Evolutionary conservation across 2,797 vertebrate species (phyloP).

Genomic region (Miopithecus talapoin): DNA sequence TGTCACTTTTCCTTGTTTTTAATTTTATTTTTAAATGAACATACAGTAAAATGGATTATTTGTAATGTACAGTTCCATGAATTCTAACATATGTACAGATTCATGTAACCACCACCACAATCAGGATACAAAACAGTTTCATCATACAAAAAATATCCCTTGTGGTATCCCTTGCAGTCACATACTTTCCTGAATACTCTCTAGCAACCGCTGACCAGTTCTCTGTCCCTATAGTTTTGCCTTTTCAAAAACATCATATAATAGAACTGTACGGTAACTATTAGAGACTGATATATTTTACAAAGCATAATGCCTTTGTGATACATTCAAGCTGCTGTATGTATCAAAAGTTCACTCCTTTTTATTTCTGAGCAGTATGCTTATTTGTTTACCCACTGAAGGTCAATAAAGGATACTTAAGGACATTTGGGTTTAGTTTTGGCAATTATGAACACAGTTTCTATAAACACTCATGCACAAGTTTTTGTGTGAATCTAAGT

Average conservation of each 20-base stretch:
- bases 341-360: neutral
- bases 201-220: neutral
- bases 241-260: constrained; percentile 22
- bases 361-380: neutral
- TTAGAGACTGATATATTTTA: neutral
- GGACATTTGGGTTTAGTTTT: neutral
- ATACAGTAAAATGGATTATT: neutral
- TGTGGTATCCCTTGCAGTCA: neutral
- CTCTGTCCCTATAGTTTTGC: neutral
- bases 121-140: constrained; percentile 15
- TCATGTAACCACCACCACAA: neutral
- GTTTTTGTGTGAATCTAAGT: neutral
- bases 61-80: neutral
- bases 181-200: neutral
- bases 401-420: neutral
- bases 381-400: neutral
- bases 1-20: neutral
- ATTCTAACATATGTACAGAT: neutral
- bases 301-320: neutral
- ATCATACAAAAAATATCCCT: neutral
- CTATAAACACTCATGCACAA: neutral
- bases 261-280: neutral
- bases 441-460: neutral
- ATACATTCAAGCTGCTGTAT: neutral
- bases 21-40: constrained; percentile 12